Base-by-base conservation (phyloP, 1,140 invertebrate species). In the Drosophila suzukii region DNA sequence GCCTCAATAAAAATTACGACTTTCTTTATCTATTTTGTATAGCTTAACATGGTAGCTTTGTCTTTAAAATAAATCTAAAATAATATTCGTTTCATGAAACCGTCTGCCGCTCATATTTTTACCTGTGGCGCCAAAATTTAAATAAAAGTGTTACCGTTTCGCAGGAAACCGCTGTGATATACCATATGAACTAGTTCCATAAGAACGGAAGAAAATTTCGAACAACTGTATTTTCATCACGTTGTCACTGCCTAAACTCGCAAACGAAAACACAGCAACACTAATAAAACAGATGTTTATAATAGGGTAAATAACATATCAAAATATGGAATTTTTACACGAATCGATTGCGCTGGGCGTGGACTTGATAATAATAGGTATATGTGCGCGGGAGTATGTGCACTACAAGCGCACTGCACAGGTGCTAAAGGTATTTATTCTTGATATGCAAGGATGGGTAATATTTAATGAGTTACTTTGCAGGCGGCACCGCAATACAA, bases 271-370 rank as follows among this genome's bases (percentile, higher is more conserved):
- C 17, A 60, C 60, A 60, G 60, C 55, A 34, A 43, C 60, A 60
- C 60, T 63, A 15, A 30, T 38, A 12, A 34, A 38, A 53, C 44
- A 65, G 39, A 65, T 63, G 36, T 53, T 68, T 68, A 43, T 54
- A 32, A 63, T 41, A 66, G 17, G 49, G 13, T 6, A 34, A 15
- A 51, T 32, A 51, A 11, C 30, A 49, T 27, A 51, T 5, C 47
- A 20, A 24, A 77, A 27, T 43, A 92, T 92, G 91, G 91, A 92
- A 53, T 86, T 92, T 53, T 57, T 92, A 47, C 76, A 92, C 54
- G 96, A 96, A 93, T 93, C 94, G 38, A 92, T 96, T 61, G 94
- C 95, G 11, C 92, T 97, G n/a, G 95, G 95, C 41, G 93, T 97
- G 50, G 96, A 96, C 88, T 93, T 95, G 10, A 78, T 96, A 38